phyloP scores from a whole-genome alignment of 2,888 invertebrate species.

The Lapara coniferarum region DNA sequence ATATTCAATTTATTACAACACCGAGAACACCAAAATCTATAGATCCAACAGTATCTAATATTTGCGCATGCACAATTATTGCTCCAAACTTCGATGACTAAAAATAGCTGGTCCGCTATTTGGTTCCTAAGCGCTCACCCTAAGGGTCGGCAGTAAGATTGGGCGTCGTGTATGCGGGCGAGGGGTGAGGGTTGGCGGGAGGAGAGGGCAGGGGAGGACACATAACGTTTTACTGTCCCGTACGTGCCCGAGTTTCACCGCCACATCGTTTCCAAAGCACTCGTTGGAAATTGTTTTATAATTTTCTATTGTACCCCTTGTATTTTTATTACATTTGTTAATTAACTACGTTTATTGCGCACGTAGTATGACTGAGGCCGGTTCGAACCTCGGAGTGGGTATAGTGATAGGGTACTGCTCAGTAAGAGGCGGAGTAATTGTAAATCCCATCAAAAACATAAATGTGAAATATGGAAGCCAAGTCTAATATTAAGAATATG shows the following conservation, averaged over 20 bases:
- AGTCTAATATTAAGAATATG: too few species aligned
- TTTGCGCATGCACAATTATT: too few species aligned
- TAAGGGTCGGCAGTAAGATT: constrained; percentile 22
- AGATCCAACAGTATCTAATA: too few species aligned
- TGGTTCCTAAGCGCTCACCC: background rate
- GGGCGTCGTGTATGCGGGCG: background rate
- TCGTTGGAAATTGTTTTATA: constrained; percentile 19
- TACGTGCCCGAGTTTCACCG: constrained; percentile 22
- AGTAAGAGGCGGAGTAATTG: too few species aligned
- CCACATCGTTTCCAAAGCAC: constrained; percentile 11
- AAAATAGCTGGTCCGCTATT: background rate
- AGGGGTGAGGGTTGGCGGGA: background rate
- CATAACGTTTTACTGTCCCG: background rate
- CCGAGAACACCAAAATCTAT: too few species aligned
- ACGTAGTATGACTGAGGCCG: too few species aligned
- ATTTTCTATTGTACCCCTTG: background rate
- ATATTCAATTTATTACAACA: too few species aligned
- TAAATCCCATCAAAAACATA: too few species aligned
- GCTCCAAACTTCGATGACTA: too few species aligned
- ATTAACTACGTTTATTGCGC: background rate
- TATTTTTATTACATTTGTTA: background rate
- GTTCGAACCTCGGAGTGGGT: too few species aligned
- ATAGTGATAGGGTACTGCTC: too few species aligned
- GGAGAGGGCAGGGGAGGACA: background rate
- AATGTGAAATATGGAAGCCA: too few species aligned